Conservation (phyloP, 2,888 invertebrate genomes). For the Trichogramma evanescens region DNA sequence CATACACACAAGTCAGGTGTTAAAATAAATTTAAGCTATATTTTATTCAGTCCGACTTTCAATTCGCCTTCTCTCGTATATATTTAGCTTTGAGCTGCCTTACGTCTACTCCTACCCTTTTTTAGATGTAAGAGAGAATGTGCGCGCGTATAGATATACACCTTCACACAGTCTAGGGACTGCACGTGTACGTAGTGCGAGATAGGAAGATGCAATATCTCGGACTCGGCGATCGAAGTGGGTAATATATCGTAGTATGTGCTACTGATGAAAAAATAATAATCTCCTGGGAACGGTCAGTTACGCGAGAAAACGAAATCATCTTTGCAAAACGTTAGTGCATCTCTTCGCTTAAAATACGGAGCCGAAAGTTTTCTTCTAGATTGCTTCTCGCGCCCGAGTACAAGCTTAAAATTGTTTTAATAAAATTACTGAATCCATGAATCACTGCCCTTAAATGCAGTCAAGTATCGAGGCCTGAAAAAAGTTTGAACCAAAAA, state of each 20-base stretch:
- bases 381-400: too few relatives aligned
- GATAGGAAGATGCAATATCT: conserved; percentile 43
- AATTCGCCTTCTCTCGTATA: conserved; percentile 45
- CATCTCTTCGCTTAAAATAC: conserved; percentile 7
- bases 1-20: conserved; percentile 35
- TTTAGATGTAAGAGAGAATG: too few relatives aligned
- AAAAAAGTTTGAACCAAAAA: too few relatives aligned
- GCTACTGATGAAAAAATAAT: conserved; percentile 46
- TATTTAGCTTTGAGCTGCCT: conserved; percentile 31
- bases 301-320: conserved; percentile 36
- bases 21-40: conserved; percentile 47
- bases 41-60: conserved; percentile 48
- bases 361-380: conserved; percentile 7
- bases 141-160: too few relatives aligned
- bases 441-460: neutral
- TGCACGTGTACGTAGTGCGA: neutral
- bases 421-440: too few relatives aligned
- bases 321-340: conserved; percentile 26
- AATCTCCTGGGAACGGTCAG: conserved; percentile 43
- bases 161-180: neutral
- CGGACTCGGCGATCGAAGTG: conserved; percentile 31
- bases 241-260: conserved; percentile 13
- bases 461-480: neutral
- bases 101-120: too few relatives aligned
- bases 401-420: too few relatives aligned